phyloP scores from a whole-genome alignment of 2,113 vertebrate species.

The Amazona guildingii region DNA sequence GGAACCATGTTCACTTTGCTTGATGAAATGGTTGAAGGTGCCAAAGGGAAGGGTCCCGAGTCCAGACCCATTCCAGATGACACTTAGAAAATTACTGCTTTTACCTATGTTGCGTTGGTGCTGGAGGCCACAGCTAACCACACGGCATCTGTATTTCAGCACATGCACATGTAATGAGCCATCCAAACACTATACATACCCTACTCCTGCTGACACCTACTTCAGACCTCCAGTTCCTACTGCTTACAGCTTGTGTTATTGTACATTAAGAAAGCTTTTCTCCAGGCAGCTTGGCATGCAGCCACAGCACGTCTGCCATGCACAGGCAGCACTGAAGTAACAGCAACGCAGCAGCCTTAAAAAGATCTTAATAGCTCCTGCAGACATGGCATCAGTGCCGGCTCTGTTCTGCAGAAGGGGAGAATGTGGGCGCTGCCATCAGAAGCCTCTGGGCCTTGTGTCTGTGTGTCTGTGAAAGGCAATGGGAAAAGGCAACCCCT shows the following conservation, averaged over 20 bases:
- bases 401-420: background rate
- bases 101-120: background rate
- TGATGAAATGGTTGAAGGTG: fast-evolving
- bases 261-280: background rate
- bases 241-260: background rate
- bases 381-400: fast-evolving
- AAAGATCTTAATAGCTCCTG: background rate
- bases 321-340: background rate
- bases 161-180: background rate
- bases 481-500: background rate
- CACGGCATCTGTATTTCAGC: background rate
- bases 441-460: background rate
- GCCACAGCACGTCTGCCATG: background rate
- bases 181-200: background rate
- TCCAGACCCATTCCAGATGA: background rate
- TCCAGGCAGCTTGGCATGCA: background rate
- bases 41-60: background rate
- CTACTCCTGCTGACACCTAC: background rate
- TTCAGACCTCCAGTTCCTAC: background rate
- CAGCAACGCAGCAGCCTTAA: background rate
- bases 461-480: background rate
- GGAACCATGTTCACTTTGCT: background rate
- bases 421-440: background rate
- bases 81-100: background rate
- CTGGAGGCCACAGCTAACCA: background rate